A percentile compares a stretch with the other conserved stretches of the same genome.
Evolutionary conservation across 2,797 vertebrate genomes (phyloP).

Genomic region (Corythornis leucogaster): DNA sequence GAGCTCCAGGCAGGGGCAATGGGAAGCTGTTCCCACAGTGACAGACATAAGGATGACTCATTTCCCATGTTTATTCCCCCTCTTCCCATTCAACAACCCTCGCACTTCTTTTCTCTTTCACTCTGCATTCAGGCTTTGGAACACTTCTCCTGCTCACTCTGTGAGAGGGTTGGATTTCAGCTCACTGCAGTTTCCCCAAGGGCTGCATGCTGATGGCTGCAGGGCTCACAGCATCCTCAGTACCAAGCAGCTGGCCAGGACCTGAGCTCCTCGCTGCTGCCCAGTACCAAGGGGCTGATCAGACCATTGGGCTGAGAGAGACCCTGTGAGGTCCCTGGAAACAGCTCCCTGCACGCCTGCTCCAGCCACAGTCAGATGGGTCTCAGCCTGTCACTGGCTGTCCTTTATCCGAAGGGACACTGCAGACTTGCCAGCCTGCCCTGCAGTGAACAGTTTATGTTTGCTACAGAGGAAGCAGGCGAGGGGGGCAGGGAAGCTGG

Average conservation of each 20-base stretch:
- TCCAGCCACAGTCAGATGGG: background rate
- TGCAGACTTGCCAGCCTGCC: slow-evolving; percentile 2
- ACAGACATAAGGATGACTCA: slow-evolving; percentile 45
- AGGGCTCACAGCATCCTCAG: background rate
- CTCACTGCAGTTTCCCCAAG: background rate
- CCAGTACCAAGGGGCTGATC: background rate
- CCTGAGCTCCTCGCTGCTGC: background rate
- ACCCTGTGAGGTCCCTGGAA: background rate
- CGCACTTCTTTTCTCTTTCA: slow-evolving; percentile 15
- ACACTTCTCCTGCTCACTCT: background rate
- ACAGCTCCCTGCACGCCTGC: background rate
- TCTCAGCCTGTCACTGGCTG: background rate
- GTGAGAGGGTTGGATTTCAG: background rate
- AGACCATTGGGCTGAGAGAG: fast-evolving
- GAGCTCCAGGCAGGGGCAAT: slow-evolving; percentile 39
- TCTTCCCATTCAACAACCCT: slow-evolving; percentile 57
- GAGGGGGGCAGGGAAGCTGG: background rate
- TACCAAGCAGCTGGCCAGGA: background rate
- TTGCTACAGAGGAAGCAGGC: background rate
- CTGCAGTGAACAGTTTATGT: background rate
- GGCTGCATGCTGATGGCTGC: background rate
- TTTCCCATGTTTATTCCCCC: slow-evolving; percentile 61
- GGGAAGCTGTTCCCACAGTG: background rate
- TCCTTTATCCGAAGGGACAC: slow-evolving; percentile 44
- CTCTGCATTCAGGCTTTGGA: background rate